A percentile compares a stretch with the other conserved stretches of the same genome.
Conservation (phyloP, 2,797 vertebrate genomes). For the Discoglossus pictus region DNA sequence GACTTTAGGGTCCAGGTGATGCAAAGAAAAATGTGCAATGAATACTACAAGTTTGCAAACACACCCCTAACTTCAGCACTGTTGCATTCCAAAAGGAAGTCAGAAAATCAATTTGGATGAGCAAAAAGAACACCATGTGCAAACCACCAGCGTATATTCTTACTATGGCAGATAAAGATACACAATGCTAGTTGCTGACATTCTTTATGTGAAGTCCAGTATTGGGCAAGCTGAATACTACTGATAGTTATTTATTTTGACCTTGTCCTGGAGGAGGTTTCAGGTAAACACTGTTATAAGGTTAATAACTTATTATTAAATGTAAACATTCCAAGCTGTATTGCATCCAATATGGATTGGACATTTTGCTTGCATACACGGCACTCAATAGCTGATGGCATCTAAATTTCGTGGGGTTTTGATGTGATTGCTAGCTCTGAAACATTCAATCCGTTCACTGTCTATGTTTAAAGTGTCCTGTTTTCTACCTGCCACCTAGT, state of each 20-base stretch:
- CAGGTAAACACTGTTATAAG: slow-evolving; percentile 98
- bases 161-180: slow-evolving; percentile 97
- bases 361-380: slow-evolving; percentile 98
- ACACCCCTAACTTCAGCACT: slow-evolving; percentile 97
- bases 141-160: slow-evolving; percentile 99
- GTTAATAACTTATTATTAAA: slow-evolving; percentile 99
- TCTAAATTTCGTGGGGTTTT: slow-evolving; percentile 95
- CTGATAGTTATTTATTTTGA: slow-evolving; percentile 99
- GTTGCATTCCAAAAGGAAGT: slow-evolving; percentile 96
- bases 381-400: slow-evolving; percentile 96
- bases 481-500: too few relatives aligned
- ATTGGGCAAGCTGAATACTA: slow-evolving; percentile 98
- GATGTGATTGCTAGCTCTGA: slow-evolving; percentile 86
- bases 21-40: slow-evolving; percentile 98
- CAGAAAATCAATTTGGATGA: slow-evolving; percentile 95
- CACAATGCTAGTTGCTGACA: slow-evolving; percentile 98
- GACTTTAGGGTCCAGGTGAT: slow-evolving; percentile 92
- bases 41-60: slow-evolving; percentile 98
- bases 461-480: slow-evolving; percentile 95
- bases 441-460: slow-evolving; percentile 94
- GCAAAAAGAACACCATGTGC: slow-evolving; percentile 98
- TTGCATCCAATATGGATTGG: slow-evolving; percentile 98
- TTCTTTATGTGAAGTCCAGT: slow-evolving; percentile 99
- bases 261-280: slow-evolving; percentile 98
- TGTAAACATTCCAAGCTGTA: slow-evolving; percentile 99